Conservation (phyloP, 2,888 invertebrate genomes). For the Vandiemenella viatica region DNA sequence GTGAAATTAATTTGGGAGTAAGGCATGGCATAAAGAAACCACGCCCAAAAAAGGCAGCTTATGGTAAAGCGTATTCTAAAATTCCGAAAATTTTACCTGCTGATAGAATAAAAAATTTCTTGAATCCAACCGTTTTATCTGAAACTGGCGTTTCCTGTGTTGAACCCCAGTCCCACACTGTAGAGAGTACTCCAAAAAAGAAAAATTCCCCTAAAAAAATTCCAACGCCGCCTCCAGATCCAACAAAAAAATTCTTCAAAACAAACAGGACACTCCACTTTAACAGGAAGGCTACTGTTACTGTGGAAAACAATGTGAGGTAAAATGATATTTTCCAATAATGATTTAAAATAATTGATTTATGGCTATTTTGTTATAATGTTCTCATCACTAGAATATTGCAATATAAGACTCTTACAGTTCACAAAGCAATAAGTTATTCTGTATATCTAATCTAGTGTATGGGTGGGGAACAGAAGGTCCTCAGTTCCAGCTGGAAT, state of each 20-base stretch:
- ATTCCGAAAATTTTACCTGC: conserved; percentile 23
- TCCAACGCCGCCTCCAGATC: conserved; percentile 19
- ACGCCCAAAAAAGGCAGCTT: conserved; percentile 30
- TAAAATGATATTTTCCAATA: too few species aligned
- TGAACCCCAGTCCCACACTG: too few species aligned
- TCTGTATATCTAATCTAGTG: too few species aligned
- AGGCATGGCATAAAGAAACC: conserved; percentile 46
- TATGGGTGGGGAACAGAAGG: too few species aligned
- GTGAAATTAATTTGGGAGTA: conserved; percentile 51
- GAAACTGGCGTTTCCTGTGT: too few species aligned
- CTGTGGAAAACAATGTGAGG: conserved; percentile 28
- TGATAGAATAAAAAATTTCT: conserved; percentile 3
- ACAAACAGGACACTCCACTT: conserved; percentile 23
- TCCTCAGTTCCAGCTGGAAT: too few species aligned
- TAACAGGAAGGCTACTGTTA: conserved; percentile 23
- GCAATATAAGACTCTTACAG: too few species aligned
- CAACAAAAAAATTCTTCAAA: conserved; percentile 32
- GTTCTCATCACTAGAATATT: background rate
- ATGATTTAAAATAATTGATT: background rate
- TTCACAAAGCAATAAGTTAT: too few species aligned
- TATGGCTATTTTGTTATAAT: background rate
- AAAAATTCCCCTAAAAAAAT: conserved; percentile 5
- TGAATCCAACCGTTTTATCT: too few species aligned
- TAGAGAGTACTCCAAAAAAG: too few species aligned
- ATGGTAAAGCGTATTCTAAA: conserved; percentile 13